phyloP scores from a whole-genome alignment of 2,797 vertebrate species.

The Sebastes goodei region DNA sequence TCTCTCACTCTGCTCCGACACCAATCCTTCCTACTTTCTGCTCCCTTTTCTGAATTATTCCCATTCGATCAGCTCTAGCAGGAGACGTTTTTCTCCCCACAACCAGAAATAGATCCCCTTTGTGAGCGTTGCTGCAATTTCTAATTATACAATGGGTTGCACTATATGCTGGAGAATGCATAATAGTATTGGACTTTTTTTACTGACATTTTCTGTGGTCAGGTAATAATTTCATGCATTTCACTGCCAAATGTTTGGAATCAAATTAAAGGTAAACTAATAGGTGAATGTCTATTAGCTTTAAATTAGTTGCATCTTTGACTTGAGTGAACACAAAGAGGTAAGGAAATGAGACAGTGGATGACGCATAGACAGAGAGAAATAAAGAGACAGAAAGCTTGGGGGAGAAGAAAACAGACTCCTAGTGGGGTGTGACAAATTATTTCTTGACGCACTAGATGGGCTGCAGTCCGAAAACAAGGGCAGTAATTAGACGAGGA shows the following conservation, averaged over 20 bases:
- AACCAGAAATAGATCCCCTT: conserved; percentile 21
- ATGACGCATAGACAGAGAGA: conserved; percentile 27
- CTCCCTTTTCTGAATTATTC: conserved; percentile 31
- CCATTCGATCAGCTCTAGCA: conserved; percentile 28
- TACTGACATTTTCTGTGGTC: neutral
- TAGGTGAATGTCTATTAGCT: neutral
- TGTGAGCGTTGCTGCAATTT: conserved; percentile 14
- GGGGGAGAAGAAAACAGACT: conserved; percentile 39
- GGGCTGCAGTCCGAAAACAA: conserved; percentile 50
- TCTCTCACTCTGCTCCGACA: conserved; percentile 12
- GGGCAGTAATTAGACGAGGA: conserved; percentile 43
- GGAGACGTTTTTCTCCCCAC: conserved; percentile 13
- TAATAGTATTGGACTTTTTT: neutral
- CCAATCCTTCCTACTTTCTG: conserved; percentile 15
- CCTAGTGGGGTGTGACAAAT: conserved; percentile 63
- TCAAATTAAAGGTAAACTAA: neutral
- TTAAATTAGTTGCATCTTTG: neutral
- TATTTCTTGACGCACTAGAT: conserved; percentile 48
- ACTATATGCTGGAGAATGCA: neutral
- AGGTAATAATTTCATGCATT: neutral
- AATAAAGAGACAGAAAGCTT: conserved; percentile 16
- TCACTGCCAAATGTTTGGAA: neutral
- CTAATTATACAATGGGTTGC: conserved; percentile 9
- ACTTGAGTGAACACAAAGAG: neutral
- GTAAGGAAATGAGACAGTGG: neutral